A percentile compares a stretch with the other conserved stretches of the same genome.
These are phyloP conservation scores for Saturnia pavonia DNA, from an alignment of 2,888 invertebrate species.

Conservation along the genomic window DNA sequence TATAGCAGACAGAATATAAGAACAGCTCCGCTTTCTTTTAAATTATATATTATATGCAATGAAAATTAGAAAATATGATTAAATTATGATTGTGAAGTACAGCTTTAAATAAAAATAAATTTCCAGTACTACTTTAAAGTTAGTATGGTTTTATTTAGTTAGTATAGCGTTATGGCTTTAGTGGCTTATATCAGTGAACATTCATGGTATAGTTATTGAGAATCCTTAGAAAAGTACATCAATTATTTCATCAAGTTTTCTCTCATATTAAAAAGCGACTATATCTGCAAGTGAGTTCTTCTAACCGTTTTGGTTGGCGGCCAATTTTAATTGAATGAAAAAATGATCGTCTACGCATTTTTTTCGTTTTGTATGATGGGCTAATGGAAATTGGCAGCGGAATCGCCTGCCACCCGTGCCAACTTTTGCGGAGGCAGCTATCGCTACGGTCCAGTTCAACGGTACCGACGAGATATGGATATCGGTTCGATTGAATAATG, in stretches of 20 bases:
- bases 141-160: too few relatives aligned
- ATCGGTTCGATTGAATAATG: conserved; percentile 79
- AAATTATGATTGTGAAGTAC: background rate
- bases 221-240: conserved; percentile 24
- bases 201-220: conserved; percentile 14
- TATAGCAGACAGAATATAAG: too few relatives aligned
- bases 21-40: too few relatives aligned
- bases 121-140: too few relatives aligned
- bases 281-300: conserved; percentile 31
- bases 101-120: too few relatives aligned
- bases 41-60: too few relatives aligned
- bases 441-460: conserved; percentile 75
- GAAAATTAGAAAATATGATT: background rate
- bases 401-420: conserved; percentile 73
- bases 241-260: conserved; percentile 28
- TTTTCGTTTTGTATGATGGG: conserved; percentile 81
- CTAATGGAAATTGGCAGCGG: conserved; percentile 82
- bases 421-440: conserved; percentile 79
- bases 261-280: conserved; percentile 6
- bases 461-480: conserved; percentile 65
- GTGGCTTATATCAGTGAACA: background rate
- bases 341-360: conserved; percentile 79
- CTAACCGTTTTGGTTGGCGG: conserved; percentile 67
- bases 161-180: background rate
- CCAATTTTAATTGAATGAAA: conserved; percentile 82